These are phyloP conservation scores for Oedothorax gibbosus DNA, from an alignment of 1,140 invertebrate species.

Conservation along the genomic window DNA sequence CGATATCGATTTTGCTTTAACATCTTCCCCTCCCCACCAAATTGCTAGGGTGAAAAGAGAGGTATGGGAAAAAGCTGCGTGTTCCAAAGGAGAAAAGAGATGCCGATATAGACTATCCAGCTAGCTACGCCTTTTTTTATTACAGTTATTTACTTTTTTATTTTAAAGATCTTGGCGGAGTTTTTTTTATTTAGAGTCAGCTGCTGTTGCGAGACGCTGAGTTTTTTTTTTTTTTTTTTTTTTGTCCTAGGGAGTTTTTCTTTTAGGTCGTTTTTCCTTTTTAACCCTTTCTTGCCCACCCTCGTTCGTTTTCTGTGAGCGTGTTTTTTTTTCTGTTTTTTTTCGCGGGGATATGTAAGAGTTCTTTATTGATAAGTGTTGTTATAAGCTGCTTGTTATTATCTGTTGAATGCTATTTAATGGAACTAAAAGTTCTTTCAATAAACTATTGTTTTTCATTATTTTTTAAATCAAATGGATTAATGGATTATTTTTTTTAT, in stretches of 20 bases:
- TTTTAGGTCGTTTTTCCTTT: not conserved
- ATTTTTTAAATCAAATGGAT: too few species aligned
- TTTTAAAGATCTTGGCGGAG: not conserved
- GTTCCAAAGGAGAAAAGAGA: conserved; percentile 12
- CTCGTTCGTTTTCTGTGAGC: conserved; percentile 4
- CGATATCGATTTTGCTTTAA: not conserved
- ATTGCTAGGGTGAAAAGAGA: conserved; percentile 43
- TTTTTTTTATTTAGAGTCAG: conserved; percentile 11
- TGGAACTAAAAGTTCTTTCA: too few species aligned
- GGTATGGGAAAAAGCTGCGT: conserved; percentile 28
- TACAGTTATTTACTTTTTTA: conserved; percentile 9
- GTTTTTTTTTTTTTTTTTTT: conserved; percentile 13
- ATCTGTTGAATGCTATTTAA: not conserved
- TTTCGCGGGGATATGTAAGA: not conserved
- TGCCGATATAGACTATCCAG: conserved; percentile 24
- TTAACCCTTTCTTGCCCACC: conserved; percentile 33
- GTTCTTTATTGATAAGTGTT: too few species aligned
- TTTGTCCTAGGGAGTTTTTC: not conserved
- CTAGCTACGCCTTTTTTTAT: conserved; percentile 49
- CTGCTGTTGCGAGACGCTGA: not conserved
- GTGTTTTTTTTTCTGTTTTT: not conserved
- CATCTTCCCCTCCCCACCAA: conserved; percentile 20
- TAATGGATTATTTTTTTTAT: too few species aligned
- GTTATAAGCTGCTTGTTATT: not conserved
- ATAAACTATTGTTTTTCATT: too few species aligned